Percentiles rank a stretch among this genome's conserved stretches.
phyloP scores from a whole-genome alignment of 2,797 vertebrate species.

The Gallirallus australis region DNA sequence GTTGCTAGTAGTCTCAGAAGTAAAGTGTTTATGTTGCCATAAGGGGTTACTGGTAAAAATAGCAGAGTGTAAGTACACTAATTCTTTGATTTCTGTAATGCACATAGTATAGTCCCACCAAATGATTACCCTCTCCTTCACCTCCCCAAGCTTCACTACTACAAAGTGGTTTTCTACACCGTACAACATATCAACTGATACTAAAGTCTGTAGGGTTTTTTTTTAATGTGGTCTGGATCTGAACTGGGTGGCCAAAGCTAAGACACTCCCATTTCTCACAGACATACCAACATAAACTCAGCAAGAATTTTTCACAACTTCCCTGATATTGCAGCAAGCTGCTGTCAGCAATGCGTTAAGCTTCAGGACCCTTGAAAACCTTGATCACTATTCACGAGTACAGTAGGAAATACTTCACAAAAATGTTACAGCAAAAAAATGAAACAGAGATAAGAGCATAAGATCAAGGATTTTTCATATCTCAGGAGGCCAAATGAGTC shows the following conservation, averaged over 20 bases:
- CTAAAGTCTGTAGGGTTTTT: background rate
- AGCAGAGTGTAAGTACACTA: background rate
- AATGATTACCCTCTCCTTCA: fast-evolving
- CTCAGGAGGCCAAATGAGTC: background rate
- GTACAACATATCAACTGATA: background rate
- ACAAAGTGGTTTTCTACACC: background rate
- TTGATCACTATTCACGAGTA: background rate
- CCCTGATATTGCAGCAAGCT: background rate
- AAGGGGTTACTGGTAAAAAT: background rate
- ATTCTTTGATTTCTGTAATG: background rate
- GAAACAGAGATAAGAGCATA: background rate
- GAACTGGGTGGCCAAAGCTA: background rate
- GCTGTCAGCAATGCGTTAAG: background rate
- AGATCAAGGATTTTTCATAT: background rate
- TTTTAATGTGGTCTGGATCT: background rate
- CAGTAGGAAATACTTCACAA: background rate
- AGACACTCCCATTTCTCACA: background rate
- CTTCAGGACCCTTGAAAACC: background rate
- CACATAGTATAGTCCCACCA: background rate
- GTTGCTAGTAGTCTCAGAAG: background rate
- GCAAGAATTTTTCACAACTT: background rate
- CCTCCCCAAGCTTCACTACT: fast-evolving
- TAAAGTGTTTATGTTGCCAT: background rate
- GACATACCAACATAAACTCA: background rate
- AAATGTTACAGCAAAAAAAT: background rate